Evolutionary conservation across 2,888 invertebrate genomes (phyloP).

Genomic region (Periphyllus acericola): DNA sequence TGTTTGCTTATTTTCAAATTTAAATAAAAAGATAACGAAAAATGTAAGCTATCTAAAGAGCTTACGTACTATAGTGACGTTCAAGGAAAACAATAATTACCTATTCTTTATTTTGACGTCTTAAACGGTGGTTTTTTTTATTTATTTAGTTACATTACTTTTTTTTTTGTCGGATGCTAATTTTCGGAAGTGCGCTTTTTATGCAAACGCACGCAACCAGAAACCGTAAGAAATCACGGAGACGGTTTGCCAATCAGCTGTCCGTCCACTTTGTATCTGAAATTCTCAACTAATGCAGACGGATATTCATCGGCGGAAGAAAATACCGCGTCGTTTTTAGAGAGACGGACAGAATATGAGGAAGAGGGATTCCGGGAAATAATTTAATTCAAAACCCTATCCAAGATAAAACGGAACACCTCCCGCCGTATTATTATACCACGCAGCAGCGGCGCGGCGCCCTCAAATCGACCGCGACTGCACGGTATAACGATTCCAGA

Average conservation of each 20-base stretch:
- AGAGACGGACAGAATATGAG: not conserved
- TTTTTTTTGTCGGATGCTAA: constrained; percentile 12
- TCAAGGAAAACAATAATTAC: not conserved
- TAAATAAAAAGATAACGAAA: too few species aligned
- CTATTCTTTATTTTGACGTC: not conserved
- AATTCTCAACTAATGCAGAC: constrained; percentile 11
- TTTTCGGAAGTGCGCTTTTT: constrained; percentile 22
- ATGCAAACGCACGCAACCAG: constrained; percentile 3
- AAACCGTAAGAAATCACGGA: constrained; percentile 22
- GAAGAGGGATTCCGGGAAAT: not conserved
- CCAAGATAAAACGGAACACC: not conserved
- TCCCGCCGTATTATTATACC: not conserved
- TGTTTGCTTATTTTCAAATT: too few species aligned
- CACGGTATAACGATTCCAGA: not conserved
- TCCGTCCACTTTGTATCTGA: not conserved
- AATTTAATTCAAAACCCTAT: constrained; percentile 28
- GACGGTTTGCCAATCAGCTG: constrained; percentile 23
- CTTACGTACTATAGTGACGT: too few species aligned
- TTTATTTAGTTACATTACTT: not conserved
- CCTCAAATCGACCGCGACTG: not conserved
- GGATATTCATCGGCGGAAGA: not conserved
- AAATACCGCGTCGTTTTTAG: not conserved
- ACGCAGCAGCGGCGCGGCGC: not conserved
- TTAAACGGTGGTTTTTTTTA: not conserved
- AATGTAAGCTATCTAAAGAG: too few species aligned